Evolutionary conservation across 2,797 vertebrate species (phyloP), one percentile per base, ranked within the genome.

Genomic region (Synanceia verrucosa): DNA sequence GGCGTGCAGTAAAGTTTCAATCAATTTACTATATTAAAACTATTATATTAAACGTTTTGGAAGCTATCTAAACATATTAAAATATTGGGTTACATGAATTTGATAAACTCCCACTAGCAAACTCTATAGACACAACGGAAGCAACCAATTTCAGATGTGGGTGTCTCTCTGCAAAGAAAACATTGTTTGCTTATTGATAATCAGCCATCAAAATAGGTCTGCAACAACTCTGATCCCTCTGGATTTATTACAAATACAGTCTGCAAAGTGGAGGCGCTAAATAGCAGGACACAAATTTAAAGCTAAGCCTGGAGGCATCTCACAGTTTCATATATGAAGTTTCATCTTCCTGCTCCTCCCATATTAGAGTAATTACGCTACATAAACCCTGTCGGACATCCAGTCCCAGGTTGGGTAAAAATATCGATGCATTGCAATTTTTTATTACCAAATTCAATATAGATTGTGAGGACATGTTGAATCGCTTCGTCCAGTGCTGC

Each of bases 31-130:
- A n/a, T 61, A 50, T 10, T 65, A 11, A 37, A 76, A 70, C 28
- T n/a, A 63, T 41, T 72, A 61, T 73, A 69, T 79, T 70, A 47
- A 70, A 76, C 65, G 31, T 50, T 76, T 81, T 39, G 50, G 24
- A 6, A 64, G 48, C 29, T 41, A 60, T 60, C 13, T 59, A 14
- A 72, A 62, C 68, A 73, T 56, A 41, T 52, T 0, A 65, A 26
- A 26, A 70, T 68, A 70, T 52, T 29, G 18, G 9, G 8, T 66
- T 60, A 36, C 19, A 55, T 46, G 48, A 65, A 75, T 53, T 43
- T 52, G 39, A 75, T 79, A 34, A 76, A 50, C 41, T 69, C 60
- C 50, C 26, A 69, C 72, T 55, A 44, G 21, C 7, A 66, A 61
- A 70, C 4, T 12, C 28, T 43, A 26, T 63, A 5, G 21, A 28